Base-by-base conservation (phyloP, 2,888 invertebrate genomes). In the Harpalus rubripes region DNA sequence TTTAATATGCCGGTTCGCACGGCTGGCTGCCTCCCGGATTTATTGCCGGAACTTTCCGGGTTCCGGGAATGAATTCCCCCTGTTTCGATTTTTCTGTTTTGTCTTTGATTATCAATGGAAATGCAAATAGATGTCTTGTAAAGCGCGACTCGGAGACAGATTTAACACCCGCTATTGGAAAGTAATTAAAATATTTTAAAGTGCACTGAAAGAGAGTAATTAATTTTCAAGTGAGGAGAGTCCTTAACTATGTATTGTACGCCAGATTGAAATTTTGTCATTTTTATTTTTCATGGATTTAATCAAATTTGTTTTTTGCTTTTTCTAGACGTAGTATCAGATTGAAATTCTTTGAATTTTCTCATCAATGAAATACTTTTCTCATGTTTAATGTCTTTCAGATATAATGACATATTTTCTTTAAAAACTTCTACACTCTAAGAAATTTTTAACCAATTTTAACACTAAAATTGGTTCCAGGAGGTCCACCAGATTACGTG, bases 1-100 rank as follows among this genome's bases (percentile, higher is more conserved):
- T 79, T 79, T 59, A 79, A 79, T 79, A 79, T 79, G 79, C 79
- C 79, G 22, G 22, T 44, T 16, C 56, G 76, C 76, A 52, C 76
- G 76, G 22, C 68, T 76, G 52, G 26, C 76, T 76, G 76, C 76
- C 15, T 52, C 18, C 22, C 10, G 32, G 79, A 79, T 79, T 79
- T 79, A 79, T 79, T 59, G 59, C 79, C 15, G 15, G 39, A 76
- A 68, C 68, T 41, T 68, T 68, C 26, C 26, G 68, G 32, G 32
- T n/a, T n/a, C 18, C 16, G 18, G 16, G 18, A 56, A 16, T 56
- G 15, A 52, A 56, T 52, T 76, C 44, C 76, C 63, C 39, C 32
- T 68, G 52, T 76, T 76, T 76, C 52, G 63, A 63, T 76, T 76
- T 76, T 76, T 76, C 15, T 76, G 52, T 76, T 68, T 41, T 68